phyloP scores from a whole-genome alignment of 2,888 invertebrate genomes.

The Coelogynopora nodosa region DNA sequence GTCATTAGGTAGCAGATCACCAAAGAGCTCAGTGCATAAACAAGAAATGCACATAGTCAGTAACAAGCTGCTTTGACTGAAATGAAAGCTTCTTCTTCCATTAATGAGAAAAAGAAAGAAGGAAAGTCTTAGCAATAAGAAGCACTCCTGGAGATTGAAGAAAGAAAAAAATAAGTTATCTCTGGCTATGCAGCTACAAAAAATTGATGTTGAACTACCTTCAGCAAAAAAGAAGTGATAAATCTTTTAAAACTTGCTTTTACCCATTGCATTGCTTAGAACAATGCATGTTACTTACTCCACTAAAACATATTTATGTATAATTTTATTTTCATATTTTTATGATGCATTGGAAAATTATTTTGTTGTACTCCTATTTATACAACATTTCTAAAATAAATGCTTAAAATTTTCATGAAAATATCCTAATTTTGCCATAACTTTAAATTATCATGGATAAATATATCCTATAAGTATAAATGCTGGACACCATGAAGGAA shows the following conservation, averaged over 20 bases:
- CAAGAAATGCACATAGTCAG: neutral
- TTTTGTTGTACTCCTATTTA: neutral
- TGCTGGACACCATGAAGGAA: neutral
- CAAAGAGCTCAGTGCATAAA: neutral
- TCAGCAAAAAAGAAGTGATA: neutral
- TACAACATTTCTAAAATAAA: neutral
- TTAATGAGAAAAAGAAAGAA: neutral
- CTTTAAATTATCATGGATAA: neutral
- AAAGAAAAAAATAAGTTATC: neutral
- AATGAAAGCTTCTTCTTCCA: neutral
- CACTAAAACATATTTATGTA: neutral
- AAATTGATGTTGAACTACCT: neutral
- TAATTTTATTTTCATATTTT: neutral
- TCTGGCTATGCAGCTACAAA: neutral
- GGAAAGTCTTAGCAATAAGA: neutral
- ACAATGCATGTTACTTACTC: too few species aligned
- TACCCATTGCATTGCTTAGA: neutral
- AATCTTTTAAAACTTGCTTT: neutral
- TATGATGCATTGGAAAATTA: too few species aligned
- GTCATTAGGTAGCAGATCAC: neutral
- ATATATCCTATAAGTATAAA: neutral
- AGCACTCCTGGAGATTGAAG: neutral
- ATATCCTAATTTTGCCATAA: neutral
- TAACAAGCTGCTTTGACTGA: neutral
- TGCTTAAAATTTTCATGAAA: neutral